Base-by-base conservation (phyloP, 53 echinoderm and acorn worm genomes). In the Zoroaster sp. region DNA sequence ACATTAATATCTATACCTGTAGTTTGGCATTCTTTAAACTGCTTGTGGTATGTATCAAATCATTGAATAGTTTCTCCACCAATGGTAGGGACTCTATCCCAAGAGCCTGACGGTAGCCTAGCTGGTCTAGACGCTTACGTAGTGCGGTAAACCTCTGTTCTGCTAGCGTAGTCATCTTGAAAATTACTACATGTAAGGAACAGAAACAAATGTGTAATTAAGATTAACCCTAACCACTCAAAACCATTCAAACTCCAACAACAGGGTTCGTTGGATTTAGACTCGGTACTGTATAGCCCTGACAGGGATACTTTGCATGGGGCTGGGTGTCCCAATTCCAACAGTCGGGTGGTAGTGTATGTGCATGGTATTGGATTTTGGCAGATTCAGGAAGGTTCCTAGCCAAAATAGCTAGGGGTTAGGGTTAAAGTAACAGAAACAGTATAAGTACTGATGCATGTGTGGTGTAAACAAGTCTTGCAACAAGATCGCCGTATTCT, bases 11-110 rank as follows among this genome's bases (percentile, higher is more conserved):
- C 7, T 33, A 18, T 76, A 97, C 97, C 95, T 97, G 95, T 32
- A 97, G 59, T 63, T 97, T 97, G 45, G 95, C 92, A 76, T 92
- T 95, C 66, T 97, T 97, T n/a, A 97, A 85, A 77, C 97, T 95
- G 74, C 95, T 95, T 49, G 97, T 97, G n/a, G 97, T 97, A 52
- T 97, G 97, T 11, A 97, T 91, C 33, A 97, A 80, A 65, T 97
- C 97, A 89, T 90, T 97, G 88, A 97, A 97, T 6, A 97, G 87
- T 54, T 92, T 97, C 83, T 97, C 97, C 40, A 95, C 97, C n/a
- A 97, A 74, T 1, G 97, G 97, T 35, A 97, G 87, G 15, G 97
- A 95, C 40, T 97, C 97, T 35, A 97, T 92, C 20, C 97, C 97
- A 1, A 97, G 69, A n/a, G 97, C 79, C 43, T 97, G 97, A 5